Evolutionary conservation across 1,140 invertebrate species (phyloP).

Genomic region (Macrotrachela quadricornifera): DNA sequence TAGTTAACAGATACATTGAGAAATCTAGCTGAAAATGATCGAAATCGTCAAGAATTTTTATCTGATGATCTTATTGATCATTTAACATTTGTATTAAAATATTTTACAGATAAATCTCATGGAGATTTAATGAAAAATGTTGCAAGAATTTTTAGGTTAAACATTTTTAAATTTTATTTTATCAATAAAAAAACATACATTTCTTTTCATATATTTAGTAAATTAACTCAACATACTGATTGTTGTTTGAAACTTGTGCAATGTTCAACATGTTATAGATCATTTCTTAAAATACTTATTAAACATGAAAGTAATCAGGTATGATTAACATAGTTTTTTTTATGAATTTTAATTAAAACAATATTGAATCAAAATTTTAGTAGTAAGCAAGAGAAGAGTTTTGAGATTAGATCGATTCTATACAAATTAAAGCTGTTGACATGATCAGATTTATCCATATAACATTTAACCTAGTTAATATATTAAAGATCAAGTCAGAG

Average conservation of each 20-base stretch:
- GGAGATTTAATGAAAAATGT: constrained; percentile 49
- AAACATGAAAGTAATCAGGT: constrained; percentile 38
- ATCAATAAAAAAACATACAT: neutral
- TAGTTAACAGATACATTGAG: constrained; percentile 5
- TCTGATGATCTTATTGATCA: constrained; percentile 31
- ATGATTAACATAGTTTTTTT: constrained; percentile 6
- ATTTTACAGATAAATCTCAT: constrained; percentile 39
- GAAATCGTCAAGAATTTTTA: constrained; percentile 6
- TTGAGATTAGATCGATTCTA: no score
- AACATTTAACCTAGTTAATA: no score
- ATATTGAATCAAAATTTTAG: no score
- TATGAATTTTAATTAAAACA: no score
- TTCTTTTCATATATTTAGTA: constrained; percentile 36
- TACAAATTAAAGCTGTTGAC: no score
- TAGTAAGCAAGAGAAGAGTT: no score
- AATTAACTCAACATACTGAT: constrained; percentile 47
- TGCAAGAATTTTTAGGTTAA: constrained; percentile 48
- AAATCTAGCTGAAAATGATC: constrained; percentile 6
- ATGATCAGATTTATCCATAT: no score
- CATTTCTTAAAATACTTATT: constrained; percentile 36
- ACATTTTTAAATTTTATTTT: no score
- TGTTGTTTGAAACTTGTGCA: constrained; percentile 45
- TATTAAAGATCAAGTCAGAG: no score
- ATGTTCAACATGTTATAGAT: constrained; percentile 31
- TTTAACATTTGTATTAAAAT: constrained; percentile 35